Evolutionary conservation across 2,797 vertebrate genomes (phyloP), one percentile per base, ranked within the genome.

Genomic region (Rhabdophis nuchalis): DNA sequence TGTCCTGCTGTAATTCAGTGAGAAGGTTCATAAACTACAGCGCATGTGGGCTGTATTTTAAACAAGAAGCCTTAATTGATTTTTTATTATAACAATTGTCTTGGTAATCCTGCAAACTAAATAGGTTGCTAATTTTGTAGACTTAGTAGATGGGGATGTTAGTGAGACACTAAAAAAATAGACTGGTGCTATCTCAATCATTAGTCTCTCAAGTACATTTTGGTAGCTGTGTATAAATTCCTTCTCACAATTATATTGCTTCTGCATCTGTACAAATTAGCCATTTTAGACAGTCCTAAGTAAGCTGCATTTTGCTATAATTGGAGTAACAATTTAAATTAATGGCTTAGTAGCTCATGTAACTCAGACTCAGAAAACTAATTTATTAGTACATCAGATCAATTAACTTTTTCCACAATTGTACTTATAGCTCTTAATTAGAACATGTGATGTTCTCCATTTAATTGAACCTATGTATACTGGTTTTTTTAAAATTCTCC

Each of bases 401-500:
- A 87, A 90, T 93, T 90, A 93, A 86, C 90, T 90, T 90, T 86
- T 87, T 87, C 89, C 85, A 92, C 57, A 77, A 60, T 87, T 90
- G 85, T 90, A 77, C 60, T 89, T 86, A 86, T 61, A 64, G 87
- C 57, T 92, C 61, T 87, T 92, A 90, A 92, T 92, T 87, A 90
- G 53, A 82, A 58, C 92, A 58, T 90, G 61, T 90, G 61, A 87
- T 82, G 18, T 41, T 50, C 11, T 16, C 23, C n/a, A 72, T 92
- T 90, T 87, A 90, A 90, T 87, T 87, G 72, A 92, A 57, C 61
- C 57, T 14, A 58, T 87, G 53, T 57, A 58, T n/a, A 46, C 5
- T 29, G 53, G 29, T 85, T 61, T 54, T 89, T 89, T 68, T 23
- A 5, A 50, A 90, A 58, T 87, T 57, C 25, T 53, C 32, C 13